Percentiles rank a stretch among this genome's conserved stretches.
Conservation (phyloP, 2,113 vertebrate genomes). For the Sisor rabdophorus region DNA sequence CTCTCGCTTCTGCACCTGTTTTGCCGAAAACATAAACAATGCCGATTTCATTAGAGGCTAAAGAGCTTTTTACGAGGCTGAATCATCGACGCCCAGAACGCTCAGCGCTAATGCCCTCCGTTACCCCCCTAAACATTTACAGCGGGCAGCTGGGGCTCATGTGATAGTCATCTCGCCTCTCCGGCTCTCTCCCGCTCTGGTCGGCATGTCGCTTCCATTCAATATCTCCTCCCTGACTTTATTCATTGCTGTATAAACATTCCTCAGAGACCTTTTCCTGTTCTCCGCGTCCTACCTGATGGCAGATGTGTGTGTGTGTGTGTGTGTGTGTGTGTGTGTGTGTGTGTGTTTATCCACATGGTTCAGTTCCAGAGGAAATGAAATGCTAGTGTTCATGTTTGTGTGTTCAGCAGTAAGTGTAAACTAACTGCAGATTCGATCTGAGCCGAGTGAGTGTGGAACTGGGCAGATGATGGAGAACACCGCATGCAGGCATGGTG, state of each 20-base stretch:
- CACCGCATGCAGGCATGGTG: background rate
- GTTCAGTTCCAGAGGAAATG: no score
- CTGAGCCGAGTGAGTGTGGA: background rate
- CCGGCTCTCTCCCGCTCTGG: background rate
- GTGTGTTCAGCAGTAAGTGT: background rate
- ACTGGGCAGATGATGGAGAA: background rate
- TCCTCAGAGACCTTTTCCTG: background rate
- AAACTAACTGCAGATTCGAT: background rate
- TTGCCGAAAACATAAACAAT: constrained; percentile 35
- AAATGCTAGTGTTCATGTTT: background rate
- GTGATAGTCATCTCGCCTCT: constrained; percentile 7
- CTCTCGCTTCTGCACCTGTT: constrained; percentile 28
- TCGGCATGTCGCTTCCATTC: background rate
- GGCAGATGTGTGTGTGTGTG: background rate
- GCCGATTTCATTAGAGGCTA: constrained; percentile 36
- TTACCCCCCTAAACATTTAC: constrained; percentile 32
- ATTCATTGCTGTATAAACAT: background rate
- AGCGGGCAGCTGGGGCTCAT: constrained; percentile 25
- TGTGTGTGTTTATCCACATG: background rate
- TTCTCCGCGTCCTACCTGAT: background rate
- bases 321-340: constrained; percentile 6
- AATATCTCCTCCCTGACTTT: background rate
- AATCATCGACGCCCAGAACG: constrained; percentile 24
- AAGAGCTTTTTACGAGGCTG: constrained; percentile 37
- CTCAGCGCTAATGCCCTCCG: constrained; percentile 22